Evolutionary conservation across 2,113 vertebrate genomes (phyloP), one percentile per base, ranked within the genome.

Genomic region (Pterocles burchelli): DNA sequence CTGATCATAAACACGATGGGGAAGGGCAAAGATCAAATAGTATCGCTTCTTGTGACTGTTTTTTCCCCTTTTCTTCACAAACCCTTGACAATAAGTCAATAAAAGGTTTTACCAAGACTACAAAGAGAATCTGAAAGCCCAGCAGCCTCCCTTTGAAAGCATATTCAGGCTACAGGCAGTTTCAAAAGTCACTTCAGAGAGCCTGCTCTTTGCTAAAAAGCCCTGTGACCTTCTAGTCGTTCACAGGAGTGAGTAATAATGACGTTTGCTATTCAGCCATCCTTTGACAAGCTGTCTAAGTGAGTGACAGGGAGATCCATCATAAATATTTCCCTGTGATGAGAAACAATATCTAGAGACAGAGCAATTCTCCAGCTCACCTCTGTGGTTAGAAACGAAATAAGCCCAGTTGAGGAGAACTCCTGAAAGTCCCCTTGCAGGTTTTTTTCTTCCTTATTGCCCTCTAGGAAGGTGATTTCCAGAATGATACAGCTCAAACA

Each of bases 151-250:
- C 38, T 95, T 77, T 92, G 72, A 88, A 85, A 81, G 43, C 13
- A 41, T 59, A n/a, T 67, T 86, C 85, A 67, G 72, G 63, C 59
- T 88, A 46, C 38, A 83, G 68, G n/a, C 24, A 0, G 59, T 36
- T 94, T 88, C 63, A 77, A 83, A 94, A 94, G 82, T 68, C 72
- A 68, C 74, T 85, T 75, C 70, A 82, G 94, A 86, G 83, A 58
- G 45, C 22, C 31, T 79, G 73, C 77, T 63, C 90, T 94, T 93
- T 80, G 59, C 85, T 91, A 21, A 73, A 82, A 93, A 62, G 52
- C 34, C n/a, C 74, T 71, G 31, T 94, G 92, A 74, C 85, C 85
- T 84, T 54, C 67, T 85, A 88, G 63, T 51, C 75, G 34, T 75
- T 96, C 82, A 45, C 12, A 63, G 61, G 68, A 70, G 65, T 86